These are phyloP conservation scores for Lycophotia porphyrea DNA, from an alignment of 2,888 invertebrate genomes.

Conservation along the genomic window DNA sequence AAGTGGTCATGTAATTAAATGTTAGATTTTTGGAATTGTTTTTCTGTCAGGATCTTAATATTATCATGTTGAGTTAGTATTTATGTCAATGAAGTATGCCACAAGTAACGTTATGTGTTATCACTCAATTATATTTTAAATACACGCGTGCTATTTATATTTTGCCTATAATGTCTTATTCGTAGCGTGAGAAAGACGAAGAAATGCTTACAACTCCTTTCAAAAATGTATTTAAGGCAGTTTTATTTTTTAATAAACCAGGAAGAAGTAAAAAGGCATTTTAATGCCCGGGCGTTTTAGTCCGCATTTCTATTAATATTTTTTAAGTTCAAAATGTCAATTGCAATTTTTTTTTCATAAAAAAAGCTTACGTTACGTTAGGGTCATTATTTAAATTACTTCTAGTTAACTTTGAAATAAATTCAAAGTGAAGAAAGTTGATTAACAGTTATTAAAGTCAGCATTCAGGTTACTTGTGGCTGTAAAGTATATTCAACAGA, in stretches of 20 bases:
- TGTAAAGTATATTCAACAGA: conserved; percentile 49
- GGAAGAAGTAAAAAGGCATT: conserved; percentile 40
- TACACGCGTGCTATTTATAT: conserved; percentile 13
- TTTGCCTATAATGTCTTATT: conserved; percentile 14
- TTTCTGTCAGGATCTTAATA: conserved; percentile 63
- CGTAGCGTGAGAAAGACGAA: neutral
- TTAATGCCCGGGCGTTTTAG: conserved; percentile 52
- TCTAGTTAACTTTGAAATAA: conserved; percentile 7
- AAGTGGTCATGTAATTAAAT: conserved; percentile 65
- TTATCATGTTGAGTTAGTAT: conserved; percentile 64
- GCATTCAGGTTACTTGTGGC: conserved; percentile 59
- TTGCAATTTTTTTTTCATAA: neutral
- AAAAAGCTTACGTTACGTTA: neutral
- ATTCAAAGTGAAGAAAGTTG: conserved; percentile 10
- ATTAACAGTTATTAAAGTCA: conserved; percentile 18
- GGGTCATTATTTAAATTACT: conserved; percentile 8
- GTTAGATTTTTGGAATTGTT: conserved; percentile 71
- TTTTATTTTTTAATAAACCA: conserved; percentile 18
- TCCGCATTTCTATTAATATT: conserved; percentile 44
- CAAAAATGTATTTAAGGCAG: conserved; percentile 9
- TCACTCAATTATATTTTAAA: conserved; percentile 18
- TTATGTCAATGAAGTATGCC: conserved; percentile 58
- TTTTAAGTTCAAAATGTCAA: conserved; percentile 28
- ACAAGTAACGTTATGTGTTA: conserved; percentile 52
- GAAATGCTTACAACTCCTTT: conserved; percentile 18